Evolutionary conservation across 2,888 invertebrate species (phyloP), one percentile per base, ranked within the genome.

Genomic region (Gerris lacustris): DNA sequence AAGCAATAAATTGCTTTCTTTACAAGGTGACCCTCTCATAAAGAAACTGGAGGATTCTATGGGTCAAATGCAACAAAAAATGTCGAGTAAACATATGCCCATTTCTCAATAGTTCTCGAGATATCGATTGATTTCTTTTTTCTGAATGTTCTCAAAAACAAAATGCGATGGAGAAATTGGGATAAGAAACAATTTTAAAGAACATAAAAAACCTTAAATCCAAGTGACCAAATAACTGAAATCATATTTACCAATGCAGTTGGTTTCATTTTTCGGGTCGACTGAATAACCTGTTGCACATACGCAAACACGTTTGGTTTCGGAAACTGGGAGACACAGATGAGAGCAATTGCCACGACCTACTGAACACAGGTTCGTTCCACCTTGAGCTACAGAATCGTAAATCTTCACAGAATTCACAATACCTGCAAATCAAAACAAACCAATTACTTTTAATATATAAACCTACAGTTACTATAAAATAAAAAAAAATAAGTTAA

Each of bases 261-360:
- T 82, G 2, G 82, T 83, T 0, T 81, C 78, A 79, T 87, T 82
- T 43, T 79, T 79, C 0, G 83, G 81, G 78, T 86, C 83, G 31
- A 82, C 77, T 17, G 79, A 77, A 78, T 86, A 90, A 0, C 93
- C 93, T 68, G 87, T 84, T 7, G 92, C 89, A 81, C 94, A 94
- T 76, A 84, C 85, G 79, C 94, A 94, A 18, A 83, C 83, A 77
- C 84, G 83, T 69, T 81, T 82, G 0, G 79, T 81, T 15, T 78
- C 76, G 0, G 86, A 84, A 31, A 83, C 83, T 6, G 91, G 88
- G 75, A 92, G 80, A 79, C 92, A 92, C 6, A 92, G 82, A 79
- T 92, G 91, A 73, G 87, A 84, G 80, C 91, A 92, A 47, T 84
- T 83, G 0, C 83, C 81, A 76, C 84, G 84, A 74, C 84, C 82